phyloP scores from a whole-genome alignment of 2,113 vertebrate genomes.

The Labeo catla region DNA sequence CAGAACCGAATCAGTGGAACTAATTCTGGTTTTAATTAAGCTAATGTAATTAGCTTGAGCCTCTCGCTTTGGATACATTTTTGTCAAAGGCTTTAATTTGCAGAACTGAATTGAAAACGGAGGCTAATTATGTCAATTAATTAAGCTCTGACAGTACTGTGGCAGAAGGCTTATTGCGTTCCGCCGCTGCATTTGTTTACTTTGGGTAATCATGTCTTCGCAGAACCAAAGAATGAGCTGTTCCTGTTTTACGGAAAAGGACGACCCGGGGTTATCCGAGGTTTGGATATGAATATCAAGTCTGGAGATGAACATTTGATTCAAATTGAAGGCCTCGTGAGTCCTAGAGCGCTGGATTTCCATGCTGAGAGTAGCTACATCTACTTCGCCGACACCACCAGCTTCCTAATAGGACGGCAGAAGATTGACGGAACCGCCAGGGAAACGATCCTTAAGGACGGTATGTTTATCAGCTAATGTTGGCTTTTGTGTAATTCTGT shows the following conservation, averaged over 20 bases:
- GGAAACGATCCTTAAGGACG: conserved; percentile 88
- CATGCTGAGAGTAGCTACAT: conserved; percentile 83
- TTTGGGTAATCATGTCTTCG: conserved; percentile 75
- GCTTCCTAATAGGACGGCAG: conserved; percentile 87
- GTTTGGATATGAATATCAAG: conserved; percentile 85
- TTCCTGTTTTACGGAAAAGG: conserved; percentile 92
- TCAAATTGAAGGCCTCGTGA: conserved; percentile 85
- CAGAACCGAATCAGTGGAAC: conserved; percentile 67
- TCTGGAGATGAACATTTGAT: conserved; percentile 85
- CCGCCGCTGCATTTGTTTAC: conserved; percentile 56
- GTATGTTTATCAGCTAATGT: conserved; percentile 67
- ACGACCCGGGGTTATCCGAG: conserved; percentile 85
- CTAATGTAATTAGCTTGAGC: conserved; percentile 69
- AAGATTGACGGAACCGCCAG: conserved; percentile 85
- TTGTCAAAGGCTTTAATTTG: conserved; percentile 73
- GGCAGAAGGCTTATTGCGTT: conserved; percentile 69
- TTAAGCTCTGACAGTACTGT: conserved; percentile 70
- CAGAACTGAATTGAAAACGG: conserved; percentile 67
- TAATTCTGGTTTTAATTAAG: conserved; percentile 80
- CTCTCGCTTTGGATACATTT: conserved; percentile 69
- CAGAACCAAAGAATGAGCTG: conserved; percentile 87
- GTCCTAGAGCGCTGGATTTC: conserved; percentile 85
- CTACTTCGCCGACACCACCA: conserved; percentile 89
- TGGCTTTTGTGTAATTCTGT: neutral
- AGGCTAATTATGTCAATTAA: conserved; percentile 76